A percentile compares a stretch with the other conserved stretches of the same genome.
Conservation (phyloP, 2,797 vertebrate genomes). For the Bradypodion pumilum region DNA sequence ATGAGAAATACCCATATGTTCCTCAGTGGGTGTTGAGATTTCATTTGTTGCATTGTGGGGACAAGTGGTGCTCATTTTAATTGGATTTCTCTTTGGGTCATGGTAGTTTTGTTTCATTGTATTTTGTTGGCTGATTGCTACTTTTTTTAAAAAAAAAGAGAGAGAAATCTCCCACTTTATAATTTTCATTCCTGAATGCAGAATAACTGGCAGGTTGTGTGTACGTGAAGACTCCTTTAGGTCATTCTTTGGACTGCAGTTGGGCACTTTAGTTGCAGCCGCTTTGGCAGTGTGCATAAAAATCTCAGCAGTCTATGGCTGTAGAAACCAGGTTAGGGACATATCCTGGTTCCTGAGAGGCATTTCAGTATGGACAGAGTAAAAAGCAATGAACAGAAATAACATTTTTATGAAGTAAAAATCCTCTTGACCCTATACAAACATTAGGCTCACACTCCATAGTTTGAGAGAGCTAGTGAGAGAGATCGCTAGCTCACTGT, state of each 20-base stretch:
- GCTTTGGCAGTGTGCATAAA: no score
- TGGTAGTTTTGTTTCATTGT: background rate
- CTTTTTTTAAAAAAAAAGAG: background rate
- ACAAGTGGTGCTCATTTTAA: constrained; percentile 2
- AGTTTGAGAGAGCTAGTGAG: no score
- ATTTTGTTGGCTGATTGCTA: background rate
- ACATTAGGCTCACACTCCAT: no score
- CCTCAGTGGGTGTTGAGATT: background rate
- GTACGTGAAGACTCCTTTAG: background rate
- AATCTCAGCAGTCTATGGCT: no score
- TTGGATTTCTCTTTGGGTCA: background rate
- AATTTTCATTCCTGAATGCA: background rate
- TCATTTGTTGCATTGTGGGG: constrained; percentile 7
- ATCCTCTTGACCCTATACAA: no score
- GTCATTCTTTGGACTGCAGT: background rate
- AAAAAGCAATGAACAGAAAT: no score
- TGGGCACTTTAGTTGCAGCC: no score
- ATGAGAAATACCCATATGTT: constrained; percentile 11
- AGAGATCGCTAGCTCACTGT: no score
- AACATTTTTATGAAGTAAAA: no score
- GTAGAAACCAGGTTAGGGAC: no score
- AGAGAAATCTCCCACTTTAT: background rate
- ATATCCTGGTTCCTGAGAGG: no score
- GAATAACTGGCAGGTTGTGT: background rate
- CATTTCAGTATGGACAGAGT: no score